phyloP scores from a whole-genome alignment of 2,113 vertebrate species.

The Catharus minimus region DNA sequence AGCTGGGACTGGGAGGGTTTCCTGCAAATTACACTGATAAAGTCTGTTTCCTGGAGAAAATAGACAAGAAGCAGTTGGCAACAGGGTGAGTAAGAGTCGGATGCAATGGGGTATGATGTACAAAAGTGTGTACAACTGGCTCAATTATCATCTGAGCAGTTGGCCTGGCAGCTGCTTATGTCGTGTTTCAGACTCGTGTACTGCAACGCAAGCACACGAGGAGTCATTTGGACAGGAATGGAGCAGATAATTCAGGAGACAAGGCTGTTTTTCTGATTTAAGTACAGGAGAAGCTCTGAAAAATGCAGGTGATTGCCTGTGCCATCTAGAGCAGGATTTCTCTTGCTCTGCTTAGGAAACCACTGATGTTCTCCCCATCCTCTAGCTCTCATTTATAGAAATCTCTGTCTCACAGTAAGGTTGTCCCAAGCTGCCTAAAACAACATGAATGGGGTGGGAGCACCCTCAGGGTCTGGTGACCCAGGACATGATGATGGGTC shows the following conservation, averaged over 20 bases:
- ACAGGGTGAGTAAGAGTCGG: conserved; percentile 1
- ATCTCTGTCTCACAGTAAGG: not conserved
- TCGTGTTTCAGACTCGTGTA: conserved; percentile 11
- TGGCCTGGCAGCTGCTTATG: conserved; percentile 39
- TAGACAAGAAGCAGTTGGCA: conserved; percentile 25
- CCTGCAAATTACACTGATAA: not conserved
- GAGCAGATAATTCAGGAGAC: not conserved
- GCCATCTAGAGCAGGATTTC: not conserved
- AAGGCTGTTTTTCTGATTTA: not conserved
- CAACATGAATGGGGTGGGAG: not conserved
- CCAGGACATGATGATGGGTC: not conserved
- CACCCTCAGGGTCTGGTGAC: not conserved
- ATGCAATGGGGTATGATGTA: not conserved
- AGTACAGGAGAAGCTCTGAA: not conserved
- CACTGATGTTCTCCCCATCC: not conserved
- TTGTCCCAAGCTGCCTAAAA: not conserved
- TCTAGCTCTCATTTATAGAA: not conserved
- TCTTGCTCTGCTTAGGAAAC: not conserved
- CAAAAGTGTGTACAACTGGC: conserved; percentile 4
- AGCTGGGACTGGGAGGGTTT: not conserved
- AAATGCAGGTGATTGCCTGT: not conserved
- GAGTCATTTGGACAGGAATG: not conserved
- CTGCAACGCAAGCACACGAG: not conserved
- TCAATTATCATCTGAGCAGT: conserved; percentile 24
- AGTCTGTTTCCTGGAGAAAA: conserved; percentile 13